Percentiles rank a stretch among this genome's conserved stretches.
phyloP scores from a whole-genome alignment of 2,113 vertebrate species.

The Chloropsis cyanopogon region DNA sequence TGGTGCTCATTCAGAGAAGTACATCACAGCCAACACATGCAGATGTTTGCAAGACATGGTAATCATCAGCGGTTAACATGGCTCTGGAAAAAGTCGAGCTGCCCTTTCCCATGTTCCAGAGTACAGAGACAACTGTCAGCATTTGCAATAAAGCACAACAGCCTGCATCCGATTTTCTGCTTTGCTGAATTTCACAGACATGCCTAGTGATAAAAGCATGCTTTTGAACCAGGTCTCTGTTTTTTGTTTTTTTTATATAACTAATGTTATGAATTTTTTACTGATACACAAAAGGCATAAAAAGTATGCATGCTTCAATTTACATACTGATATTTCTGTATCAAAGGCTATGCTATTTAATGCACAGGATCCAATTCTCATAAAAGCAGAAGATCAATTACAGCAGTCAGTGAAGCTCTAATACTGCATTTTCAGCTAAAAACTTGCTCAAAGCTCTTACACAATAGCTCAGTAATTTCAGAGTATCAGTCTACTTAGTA shows the following conservation, averaged over 20 bases:
- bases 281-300: background rate
- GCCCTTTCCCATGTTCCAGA: slow-evolving; percentile 21
- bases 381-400: slow-evolving; percentile 8
- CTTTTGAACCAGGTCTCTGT: background rate
- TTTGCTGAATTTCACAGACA: slow-evolving; percentile 33
- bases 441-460: background rate
- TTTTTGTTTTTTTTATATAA: background rate
- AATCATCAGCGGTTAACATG: background rate
- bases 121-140: slow-evolving; percentile 16
- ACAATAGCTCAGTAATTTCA: slow-evolving; percentile 15
- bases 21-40: background rate
- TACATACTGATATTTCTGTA: background rate
- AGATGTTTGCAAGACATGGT: slow-evolving; percentile 23
- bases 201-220: background rate
- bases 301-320: background rate
- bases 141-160: background rate
- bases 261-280: background rate
- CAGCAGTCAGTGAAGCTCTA: background rate
- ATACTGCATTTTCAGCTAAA: slow-evolving; percentile 13
- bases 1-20: background rate
- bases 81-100: slow-evolving; percentile 39
- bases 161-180: slow-evolving; percentile 16
- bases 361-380: background rate
- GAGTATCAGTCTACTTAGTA: background rate
- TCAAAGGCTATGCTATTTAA: background rate